Conservation (phyloP, 2,113 vertebrate genomes). For the Tetrao urogallus region DNA sequence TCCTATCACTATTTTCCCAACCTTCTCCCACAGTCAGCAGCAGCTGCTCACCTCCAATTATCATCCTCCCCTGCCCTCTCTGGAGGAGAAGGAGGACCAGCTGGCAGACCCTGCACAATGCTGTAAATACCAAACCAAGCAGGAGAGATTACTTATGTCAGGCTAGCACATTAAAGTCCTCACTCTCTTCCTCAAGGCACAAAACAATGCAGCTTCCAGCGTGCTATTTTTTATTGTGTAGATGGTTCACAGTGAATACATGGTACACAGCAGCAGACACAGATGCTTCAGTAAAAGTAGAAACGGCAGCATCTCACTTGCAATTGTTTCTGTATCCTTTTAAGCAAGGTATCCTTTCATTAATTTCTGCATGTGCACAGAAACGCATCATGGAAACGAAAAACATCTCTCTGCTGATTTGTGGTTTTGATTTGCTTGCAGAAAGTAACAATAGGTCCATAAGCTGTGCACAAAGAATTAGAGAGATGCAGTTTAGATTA, state of each 20-base stretch:
- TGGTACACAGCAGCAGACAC: rapidly evolving
- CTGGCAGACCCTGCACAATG: neutral
- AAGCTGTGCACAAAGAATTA: neutral
- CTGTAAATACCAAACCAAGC: neutral
- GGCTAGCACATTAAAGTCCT: neutral
- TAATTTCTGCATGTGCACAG: neutral
- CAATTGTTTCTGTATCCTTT: neutral
- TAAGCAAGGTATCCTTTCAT: neutral
- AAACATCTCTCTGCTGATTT: neutral
- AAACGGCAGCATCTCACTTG: neutral
- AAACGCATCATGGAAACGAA: neutral
- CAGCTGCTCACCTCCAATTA: neutral
- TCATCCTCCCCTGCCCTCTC: neutral
- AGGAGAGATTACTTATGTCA: neutral
- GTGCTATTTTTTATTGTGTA: neutral
- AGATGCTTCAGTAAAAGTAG: neutral
- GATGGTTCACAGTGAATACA: neutral
- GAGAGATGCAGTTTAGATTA: neutral
- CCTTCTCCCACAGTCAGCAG: neutral
- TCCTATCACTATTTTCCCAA: neutral
- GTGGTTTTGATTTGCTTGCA: neutral
- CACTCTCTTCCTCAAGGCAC: neutral
- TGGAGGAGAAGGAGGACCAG: neutral
- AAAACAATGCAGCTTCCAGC: neutral
- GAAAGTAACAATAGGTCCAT: neutral